A percentile compares a stretch with the other conserved stretches of the same genome.
Conservation (phyloP, 1,140 invertebrate genomes). For the Dendroctonus valens region DNA sequence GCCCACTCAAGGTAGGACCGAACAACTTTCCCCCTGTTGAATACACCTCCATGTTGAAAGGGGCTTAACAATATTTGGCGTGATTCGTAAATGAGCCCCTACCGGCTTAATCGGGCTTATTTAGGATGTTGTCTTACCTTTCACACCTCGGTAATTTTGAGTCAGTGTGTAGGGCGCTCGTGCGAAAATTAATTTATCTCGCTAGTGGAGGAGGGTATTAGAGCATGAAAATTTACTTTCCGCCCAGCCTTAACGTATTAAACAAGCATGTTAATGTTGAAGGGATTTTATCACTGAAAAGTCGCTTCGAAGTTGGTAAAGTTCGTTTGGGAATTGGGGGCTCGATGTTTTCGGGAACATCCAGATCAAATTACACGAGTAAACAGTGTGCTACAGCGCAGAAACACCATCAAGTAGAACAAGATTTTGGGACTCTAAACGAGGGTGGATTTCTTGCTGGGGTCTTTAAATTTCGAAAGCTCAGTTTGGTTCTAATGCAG, state of each 20-base stretch:
- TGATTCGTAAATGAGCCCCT: conserved; percentile 7
- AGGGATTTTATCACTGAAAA: too few relatives aligned
- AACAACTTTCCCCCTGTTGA: background rate
- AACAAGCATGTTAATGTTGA: background rate
- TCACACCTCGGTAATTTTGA: conserved; percentile 5
- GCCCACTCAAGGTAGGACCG: conserved; percentile 83
- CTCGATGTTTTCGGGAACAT: too few relatives aligned
- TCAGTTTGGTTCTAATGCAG: too few relatives aligned
- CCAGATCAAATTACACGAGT: too few relatives aligned
- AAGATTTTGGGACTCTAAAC: too few relatives aligned
- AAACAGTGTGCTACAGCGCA: too few relatives aligned
- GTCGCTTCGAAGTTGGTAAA: too few relatives aligned
- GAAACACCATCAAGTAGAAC: too few relatives aligned
- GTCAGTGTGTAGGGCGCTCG: conserved; percentile 1
- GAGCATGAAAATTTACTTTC: conserved; percentile 4
- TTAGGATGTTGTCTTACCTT: conserved; percentile 9
- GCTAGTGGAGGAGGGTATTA: background rate
- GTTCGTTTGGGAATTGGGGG: too few relatives aligned
- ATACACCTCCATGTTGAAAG: too few relatives aligned
- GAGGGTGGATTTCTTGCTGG: too few relatives aligned
- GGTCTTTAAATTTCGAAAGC: too few relatives aligned
- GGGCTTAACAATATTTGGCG: conserved; percentile 6
- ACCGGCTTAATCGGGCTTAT: conserved; percentile 6
- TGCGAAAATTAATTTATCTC: conserved; percentile 6
- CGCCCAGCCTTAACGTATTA: background rate